Evolutionary conservation across 2,888 invertebrate genomes (phyloP), one percentile per base, ranked within the genome.

Genomic region (Drepanosiphum platanoidis): DNA sequence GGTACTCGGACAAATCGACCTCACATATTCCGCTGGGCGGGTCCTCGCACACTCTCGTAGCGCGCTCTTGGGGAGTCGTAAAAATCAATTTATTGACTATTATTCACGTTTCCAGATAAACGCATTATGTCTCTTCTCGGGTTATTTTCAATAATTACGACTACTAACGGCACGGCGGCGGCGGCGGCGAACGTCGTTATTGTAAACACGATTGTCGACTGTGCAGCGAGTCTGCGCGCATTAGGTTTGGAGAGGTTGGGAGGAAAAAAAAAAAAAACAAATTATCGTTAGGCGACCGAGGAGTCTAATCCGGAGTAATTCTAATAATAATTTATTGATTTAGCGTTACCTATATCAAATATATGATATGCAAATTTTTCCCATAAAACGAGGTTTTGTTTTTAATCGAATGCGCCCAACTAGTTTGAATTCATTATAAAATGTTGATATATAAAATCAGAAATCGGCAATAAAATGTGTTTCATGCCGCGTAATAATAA

Each of bases 1-100:
- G 64, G 64, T 27, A 30, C 27, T 22, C 74, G 46, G 74, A 46
- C 46, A 74, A 27, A 27, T 61, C 52, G 52, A 58, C 34, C 52
- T 58, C 34, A 58, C 58, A 58, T 58, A 36, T 75, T 58, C 58
- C 22, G 36, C 34, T 36, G 75, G 68, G 68, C 36, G 58, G 58
- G 18, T 58, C 9, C 34, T 8, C 11, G 15, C 13, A n/a, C 9
- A 11, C 15, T 13, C 11, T 15, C 22, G 8, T 3, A 27, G 18
- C 15, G 18, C 15, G 46, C 27, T 18, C 30, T 46, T 42, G 72
- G 70, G 18, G 8, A 72, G 30, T 46, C 30, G 72, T 72, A 72
- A 72, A 72, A 46, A 72, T 72, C 72, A 46, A 72, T 72, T 72
- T 72, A 72, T 72, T 5, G 72, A 46, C 46, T 46, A 30, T 46